A percentile compares a stretch with the other conserved stretches of the same genome.
Conservation (phyloP, 2,888 invertebrate species). For the Cerceris rybyensis region DNA sequence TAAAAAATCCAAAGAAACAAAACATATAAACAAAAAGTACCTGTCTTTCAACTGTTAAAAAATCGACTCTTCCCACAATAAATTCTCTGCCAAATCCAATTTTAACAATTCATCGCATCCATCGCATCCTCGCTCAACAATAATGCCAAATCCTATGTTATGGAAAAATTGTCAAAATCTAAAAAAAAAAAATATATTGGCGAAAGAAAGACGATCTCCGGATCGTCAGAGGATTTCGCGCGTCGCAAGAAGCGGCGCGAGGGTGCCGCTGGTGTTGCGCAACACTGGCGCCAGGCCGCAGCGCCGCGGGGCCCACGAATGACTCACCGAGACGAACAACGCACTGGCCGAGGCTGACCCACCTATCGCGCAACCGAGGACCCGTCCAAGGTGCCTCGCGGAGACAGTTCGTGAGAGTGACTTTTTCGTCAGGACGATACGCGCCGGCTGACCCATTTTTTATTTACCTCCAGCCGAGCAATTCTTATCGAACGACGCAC, state of each 20-base stretch:
- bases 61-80: too few species aligned
- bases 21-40: too few species aligned
- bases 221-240: not conserved
- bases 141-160: too few species aligned
- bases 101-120: too few species aligned
- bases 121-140: too few species aligned
- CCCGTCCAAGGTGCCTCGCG: conserved; percentile 74
- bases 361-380: conserved; percentile 73
- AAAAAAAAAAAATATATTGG: too few species aligned
- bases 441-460: conserved; percentile 59
- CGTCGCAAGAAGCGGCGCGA: conserved; percentile 29
- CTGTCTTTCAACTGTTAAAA: too few species aligned
- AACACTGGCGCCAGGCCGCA: conserved; percentile 79
- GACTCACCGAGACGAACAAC: conserved; percentile 76
- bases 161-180: too few species aligned
- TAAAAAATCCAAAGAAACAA: too few species aligned
- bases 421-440: conserved; percentile 65
- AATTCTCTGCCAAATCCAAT: too few species aligned
- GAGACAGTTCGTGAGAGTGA: conserved; percentile 71
- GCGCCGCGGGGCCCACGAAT: conserved; percentile 72
- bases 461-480: conserved; percentile 21
- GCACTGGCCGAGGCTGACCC: conserved; percentile 71
- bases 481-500: conserved; percentile 21
- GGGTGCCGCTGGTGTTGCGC: conserved; percentile 73
- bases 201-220: too few species aligned